Conservation (phyloP, 2,797 vertebrate species). For the Falco cherrug region DNA sequence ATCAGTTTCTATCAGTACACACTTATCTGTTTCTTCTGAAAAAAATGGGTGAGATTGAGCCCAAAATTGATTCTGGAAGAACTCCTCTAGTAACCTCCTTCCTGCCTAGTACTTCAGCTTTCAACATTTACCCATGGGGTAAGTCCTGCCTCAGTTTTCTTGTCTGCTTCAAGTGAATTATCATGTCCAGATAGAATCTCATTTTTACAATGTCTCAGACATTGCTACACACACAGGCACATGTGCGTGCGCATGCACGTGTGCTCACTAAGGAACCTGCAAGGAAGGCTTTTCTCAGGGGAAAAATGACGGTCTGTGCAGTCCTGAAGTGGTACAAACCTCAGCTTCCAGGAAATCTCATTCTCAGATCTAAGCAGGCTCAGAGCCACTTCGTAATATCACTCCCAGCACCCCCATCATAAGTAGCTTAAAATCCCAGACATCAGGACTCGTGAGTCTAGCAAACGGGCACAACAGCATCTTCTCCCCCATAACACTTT, state of each 20-base stretch:
- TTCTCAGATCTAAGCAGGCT: not conserved
- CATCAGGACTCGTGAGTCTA: not conserved
- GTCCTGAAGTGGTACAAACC: not conserved
- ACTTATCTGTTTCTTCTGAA: not conserved
- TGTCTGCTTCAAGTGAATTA: not conserved
- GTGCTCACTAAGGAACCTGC: not conserved
- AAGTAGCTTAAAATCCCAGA: not conserved
- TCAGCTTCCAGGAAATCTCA: not conserved
- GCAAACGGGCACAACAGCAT: not conserved
- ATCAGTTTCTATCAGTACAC: not conserved
- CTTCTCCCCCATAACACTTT: not conserved
- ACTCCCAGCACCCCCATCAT: not conserved
- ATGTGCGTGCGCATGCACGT: fast-evolving
- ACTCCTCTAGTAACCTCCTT: not conserved
- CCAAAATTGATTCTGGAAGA: not conserved
- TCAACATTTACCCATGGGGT: not conserved
- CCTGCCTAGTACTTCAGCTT: not conserved
- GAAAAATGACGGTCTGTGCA: not conserved
- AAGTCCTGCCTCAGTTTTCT: not conserved
- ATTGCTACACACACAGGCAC: not conserved
- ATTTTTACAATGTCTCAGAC: not conserved
- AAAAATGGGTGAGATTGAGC: not conserved
- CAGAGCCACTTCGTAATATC: not conserved
- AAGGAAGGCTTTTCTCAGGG: not conserved
- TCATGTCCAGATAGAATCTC: not conserved